phyloP scores from a whole-genome alignment of 2,888 invertebrate genomes.

The Lissocephala sabroskyi region DNA sequence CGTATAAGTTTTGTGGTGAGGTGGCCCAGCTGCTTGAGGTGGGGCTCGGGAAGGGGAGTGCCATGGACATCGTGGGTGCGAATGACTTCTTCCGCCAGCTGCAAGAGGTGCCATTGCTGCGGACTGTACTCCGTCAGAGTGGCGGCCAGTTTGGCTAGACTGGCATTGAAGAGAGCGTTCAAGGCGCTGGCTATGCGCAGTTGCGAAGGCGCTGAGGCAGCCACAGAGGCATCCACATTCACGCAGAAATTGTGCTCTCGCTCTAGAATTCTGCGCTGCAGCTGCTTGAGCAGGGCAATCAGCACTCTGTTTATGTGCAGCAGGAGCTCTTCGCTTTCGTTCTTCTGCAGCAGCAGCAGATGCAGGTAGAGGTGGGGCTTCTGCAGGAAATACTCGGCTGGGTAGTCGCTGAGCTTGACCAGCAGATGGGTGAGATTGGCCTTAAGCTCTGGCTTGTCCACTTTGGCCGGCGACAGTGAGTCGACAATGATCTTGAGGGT shows the following conservation, averaged over 20 bases:
- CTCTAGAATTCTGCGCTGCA: too few species aligned
- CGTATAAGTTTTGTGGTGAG: conserved; percentile 25
- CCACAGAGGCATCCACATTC: too few species aligned
- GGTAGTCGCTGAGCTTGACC: conserved; percentile 67
- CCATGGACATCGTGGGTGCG: conserved; percentile 17
- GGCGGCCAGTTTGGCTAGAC: conserved; percentile 31
- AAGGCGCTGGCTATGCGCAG: conserved; percentile 47
- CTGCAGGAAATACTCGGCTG: conserved; percentile 69
- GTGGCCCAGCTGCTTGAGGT: conserved; percentile 24
- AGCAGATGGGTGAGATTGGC: conserved; percentile 55
- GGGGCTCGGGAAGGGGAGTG: conserved; percentile 7
- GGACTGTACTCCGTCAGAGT: conserved; percentile 12
- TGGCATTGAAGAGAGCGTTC: conserved; percentile 34
- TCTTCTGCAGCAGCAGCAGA: conserved; percentile 45
- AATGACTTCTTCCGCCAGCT: conserved; percentile 26
- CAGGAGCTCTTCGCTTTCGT: conserved; percentile 15
- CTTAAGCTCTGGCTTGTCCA: conserved; percentile 35
- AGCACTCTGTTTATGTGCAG: conserved; percentile 43
- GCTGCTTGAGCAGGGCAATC: conserved; percentile 32
- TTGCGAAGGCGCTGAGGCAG: too few species aligned
- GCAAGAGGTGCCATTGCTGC: conserved; percentile 31
- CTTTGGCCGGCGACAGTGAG: conserved; percentile 18
- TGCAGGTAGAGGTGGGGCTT: conserved; percentile 65
- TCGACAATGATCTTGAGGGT: conserved; percentile 59
- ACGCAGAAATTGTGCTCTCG: too few species aligned